Conservation (phyloP, 2,797 vertebrate genomes). For the Poliocrania exsul region DNA sequence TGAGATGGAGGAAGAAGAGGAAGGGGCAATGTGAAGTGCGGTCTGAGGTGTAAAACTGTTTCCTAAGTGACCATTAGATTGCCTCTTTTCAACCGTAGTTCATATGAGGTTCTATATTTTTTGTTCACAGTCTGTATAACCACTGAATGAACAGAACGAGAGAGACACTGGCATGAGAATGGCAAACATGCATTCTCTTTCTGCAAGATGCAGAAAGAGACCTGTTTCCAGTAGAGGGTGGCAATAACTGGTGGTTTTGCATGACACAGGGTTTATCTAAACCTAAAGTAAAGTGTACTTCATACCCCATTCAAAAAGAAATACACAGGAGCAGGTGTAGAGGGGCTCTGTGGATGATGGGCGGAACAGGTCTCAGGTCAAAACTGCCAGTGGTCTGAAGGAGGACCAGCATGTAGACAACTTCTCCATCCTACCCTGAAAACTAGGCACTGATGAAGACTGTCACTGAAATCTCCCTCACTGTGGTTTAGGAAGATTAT, state of each 20-base stretch:
- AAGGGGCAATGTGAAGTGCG: neutral
- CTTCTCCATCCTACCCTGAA: neutral
- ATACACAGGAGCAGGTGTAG: neutral
- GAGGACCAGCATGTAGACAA: neutral
- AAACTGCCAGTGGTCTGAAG: neutral
- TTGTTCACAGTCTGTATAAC: neutral
- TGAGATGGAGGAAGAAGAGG: neutral
- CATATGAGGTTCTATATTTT: neutral
- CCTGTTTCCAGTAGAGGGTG: fast-evolving
- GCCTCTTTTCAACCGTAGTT: neutral
- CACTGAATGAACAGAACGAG: neutral
- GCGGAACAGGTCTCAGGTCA: neutral
- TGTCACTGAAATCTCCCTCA: neutral
- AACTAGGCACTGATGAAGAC: neutral
- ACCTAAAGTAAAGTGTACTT: neutral
- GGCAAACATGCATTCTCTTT: neutral
- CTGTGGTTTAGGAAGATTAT: neutral
- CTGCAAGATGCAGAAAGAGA: neutral
- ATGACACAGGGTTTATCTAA: fast-evolving
- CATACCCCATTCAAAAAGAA: neutral
- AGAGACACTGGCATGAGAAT: neutral
- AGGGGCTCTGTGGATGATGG: neutral
- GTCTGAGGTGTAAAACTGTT: neutral
- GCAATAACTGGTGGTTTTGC: neutral
- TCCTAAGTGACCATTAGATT: neutral